phyloP scores from a whole-genome alignment of 2,888 invertebrate species.

The Corbicula japonica region DNA sequence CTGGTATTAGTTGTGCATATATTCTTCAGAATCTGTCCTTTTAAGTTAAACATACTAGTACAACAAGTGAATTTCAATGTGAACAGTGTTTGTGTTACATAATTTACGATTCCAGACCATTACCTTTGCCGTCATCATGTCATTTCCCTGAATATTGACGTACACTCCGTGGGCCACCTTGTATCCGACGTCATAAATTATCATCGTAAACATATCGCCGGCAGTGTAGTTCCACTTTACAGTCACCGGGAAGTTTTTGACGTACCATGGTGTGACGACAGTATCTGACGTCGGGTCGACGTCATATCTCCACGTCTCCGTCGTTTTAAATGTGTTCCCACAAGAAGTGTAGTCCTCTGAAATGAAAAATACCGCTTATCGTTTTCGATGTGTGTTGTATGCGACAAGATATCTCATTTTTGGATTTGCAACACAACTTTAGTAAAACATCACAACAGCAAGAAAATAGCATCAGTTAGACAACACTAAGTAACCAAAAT shows the following conservation, averaged over 20 bases:
- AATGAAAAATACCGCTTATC: background rate
- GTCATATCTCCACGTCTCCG: conserved; percentile 18
- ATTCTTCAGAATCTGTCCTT: too few relatives aligned
- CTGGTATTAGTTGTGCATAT: too few relatives aligned
- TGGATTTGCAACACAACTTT: background rate
- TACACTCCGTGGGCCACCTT: conserved; percentile 48
- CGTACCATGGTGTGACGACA: conserved; percentile 46
- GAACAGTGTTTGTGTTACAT: too few relatives aligned
- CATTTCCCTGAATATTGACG: conserved; percentile 59
- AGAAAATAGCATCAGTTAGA: background rate
- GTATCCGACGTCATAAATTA: conserved; percentile 57
- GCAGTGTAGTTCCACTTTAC: conserved; percentile 8
- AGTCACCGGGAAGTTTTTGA: conserved; percentile 16
- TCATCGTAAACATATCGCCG: conserved; percentile 47
- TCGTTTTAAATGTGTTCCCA: conserved; percentile 41
- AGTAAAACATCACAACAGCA: background rate
- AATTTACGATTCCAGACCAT: background rate
- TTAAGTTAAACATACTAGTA: too few relatives aligned
- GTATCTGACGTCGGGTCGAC: conserved; percentile 43
- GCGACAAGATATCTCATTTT: background rate
- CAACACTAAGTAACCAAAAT: background rate
- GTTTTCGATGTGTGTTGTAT: background rate
- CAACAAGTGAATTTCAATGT: too few relatives aligned
- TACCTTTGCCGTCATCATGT: conserved; percentile 45
- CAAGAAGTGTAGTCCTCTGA: conserved; percentile 55